Percentiles rank a stretch among this genome's conserved stretches.
These are phyloP conservation scores for Rhagoletis zephyria DNA, from an alignment of 1,140 invertebrate genomes.

Conservation along the genomic window DNA sequence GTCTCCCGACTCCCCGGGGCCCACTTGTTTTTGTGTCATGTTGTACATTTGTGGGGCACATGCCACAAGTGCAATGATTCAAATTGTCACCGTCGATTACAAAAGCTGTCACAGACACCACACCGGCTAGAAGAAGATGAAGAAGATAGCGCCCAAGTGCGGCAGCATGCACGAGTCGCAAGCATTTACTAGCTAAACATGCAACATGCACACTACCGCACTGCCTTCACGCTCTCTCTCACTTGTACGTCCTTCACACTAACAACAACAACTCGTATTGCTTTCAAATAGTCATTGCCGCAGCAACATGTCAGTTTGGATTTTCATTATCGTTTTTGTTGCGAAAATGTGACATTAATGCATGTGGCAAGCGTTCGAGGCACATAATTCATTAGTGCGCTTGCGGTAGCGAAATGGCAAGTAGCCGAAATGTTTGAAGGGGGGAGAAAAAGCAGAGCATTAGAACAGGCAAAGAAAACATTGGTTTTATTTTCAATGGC, in stretches of 20 bases:
- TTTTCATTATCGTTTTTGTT: conserved; percentile 38
- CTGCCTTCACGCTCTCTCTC: background rate
- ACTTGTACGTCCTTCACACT: background rate
- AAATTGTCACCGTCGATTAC: conserved; percentile 51
- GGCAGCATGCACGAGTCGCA: background rate
- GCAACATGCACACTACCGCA: background rate
- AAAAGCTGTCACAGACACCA: conserved; percentile 46
- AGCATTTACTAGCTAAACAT: background rate
- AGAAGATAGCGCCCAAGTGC: background rate
- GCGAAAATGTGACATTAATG: conserved; percentile 29
- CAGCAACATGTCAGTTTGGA: conserved; percentile 37
- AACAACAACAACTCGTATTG: conserved; percentile 3
- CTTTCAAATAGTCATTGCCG: conserved; percentile 22
- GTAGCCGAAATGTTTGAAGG: background rate
- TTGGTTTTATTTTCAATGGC: background rate
- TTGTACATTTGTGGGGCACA: conserved; percentile 48
- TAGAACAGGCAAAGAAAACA: too few species aligned
- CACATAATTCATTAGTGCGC: conserved; percentile 6
- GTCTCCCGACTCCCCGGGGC: background rate
- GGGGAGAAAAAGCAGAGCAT: background rate
- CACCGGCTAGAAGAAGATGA: background rate
- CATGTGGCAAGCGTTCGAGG: conserved; percentile 7
- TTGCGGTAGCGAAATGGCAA: background rate
- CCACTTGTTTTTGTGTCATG: conserved; percentile 41
- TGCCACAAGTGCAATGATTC: conserved; percentile 51